Base-by-base conservation (phyloP, 2,113 vertebrate genomes). In the Ptychochromis oligacanthus region DNA sequence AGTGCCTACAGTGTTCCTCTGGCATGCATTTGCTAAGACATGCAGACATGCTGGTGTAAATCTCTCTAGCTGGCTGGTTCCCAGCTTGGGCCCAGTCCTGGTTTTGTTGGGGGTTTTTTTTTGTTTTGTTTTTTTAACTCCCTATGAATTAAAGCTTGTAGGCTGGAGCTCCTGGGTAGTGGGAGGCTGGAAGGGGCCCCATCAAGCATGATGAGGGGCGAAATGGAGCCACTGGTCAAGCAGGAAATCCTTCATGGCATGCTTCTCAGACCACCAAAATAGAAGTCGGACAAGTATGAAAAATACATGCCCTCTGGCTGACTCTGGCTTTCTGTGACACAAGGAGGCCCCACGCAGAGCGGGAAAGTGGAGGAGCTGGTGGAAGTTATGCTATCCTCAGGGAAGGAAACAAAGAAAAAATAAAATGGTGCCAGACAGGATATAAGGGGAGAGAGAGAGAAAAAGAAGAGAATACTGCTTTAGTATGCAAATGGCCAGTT, bases 141-240 rank as follows among this genome's bases (percentile, higher is more conserved):
- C 24, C 52, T 26, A 12, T 38, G 60, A 76, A 76, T 75, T 55
- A 56, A 83, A 85, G 86, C 64, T 75, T 36, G 28, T 20, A 85
- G 40, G 70, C 49, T 81, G 65, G 34, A 77, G 54, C 77, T 79
- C 57, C 58, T 74, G 67, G 67, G 72, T 58, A 78, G 76, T 59
- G 49, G 77, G 28, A 59, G 72, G 64, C 43, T 10, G 17, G 59
- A 75, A 72, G 61, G 84, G 78, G 52, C 62, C 88, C 82, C 5
- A 17, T 61, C 2, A 20, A 59, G 86, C 72, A 81, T 10, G 7
- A 88, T 82, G 58, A 81, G 79, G 58, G 59, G 55, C 79, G 77
- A 80, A 84, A 88, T 79, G 7, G 85, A 91, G 84, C 86, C 49
- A 12, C 64, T 82, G 88, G 89, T 91, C 90, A 92, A 92, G 86